These are phyloP conservation scores for Notamacropus eugenii DNA, from an alignment of 2,797 vertebrate species.

Conservation along the genomic window DNA sequence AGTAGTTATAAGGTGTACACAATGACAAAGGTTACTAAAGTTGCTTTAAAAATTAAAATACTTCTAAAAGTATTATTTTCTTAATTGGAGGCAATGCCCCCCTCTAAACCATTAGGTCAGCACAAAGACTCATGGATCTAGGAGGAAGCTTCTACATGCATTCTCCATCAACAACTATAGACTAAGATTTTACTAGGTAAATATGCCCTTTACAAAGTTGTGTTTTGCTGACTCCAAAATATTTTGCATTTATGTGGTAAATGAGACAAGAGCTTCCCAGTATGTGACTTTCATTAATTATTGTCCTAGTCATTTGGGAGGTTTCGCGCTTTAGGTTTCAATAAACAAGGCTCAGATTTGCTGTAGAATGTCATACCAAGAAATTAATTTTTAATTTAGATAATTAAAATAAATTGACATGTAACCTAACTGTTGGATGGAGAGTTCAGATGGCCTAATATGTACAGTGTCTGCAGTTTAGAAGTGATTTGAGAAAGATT, in stretches of 20 bases:
- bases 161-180: neutral
- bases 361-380: neutral
- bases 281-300: neutral
- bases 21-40: constrained; percentile 23
- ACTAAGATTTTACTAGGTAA: constrained; percentile 1
- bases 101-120: neutral
- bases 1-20: neutral
- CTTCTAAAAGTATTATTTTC: constrained; percentile 5
- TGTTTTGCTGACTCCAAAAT: neutral
- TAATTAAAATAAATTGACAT: neutral
- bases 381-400: neutral
- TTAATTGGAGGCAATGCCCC: neutral
- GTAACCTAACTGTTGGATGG: neutral
- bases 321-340: neutral
- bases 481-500: neutral
- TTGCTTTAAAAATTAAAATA: neutral
- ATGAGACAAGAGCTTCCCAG: neutral
- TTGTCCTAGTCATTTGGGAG: neutral
- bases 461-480: neutral
- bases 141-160: neutral
- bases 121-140: constrained; percentile 13
- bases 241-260: neutral
- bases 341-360: neutral
- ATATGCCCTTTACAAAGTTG: neutral
- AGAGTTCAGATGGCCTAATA: neutral